Percentiles rank a stretch among this genome's conserved stretches.
Evolutionary conservation across 2,797 vertebrate genomes (phyloP).

Genomic region (Coilia nasus): DNA sequence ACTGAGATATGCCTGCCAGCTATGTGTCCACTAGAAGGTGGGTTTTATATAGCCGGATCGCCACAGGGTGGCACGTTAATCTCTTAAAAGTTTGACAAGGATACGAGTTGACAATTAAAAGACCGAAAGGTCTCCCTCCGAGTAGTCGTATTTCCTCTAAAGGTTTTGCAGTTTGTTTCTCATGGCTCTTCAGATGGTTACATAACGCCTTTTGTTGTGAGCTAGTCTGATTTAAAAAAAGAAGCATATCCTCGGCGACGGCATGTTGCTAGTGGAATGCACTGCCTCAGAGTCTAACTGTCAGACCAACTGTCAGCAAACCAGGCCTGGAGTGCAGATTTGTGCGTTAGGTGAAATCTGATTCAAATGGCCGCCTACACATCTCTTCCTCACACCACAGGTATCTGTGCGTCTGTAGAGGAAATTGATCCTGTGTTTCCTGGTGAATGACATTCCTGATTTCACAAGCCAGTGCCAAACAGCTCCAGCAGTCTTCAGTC

Average conservation of each 20-base stretch:
- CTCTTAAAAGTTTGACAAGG: neutral
- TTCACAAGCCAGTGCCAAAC: neutral
- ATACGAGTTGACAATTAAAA: neutral
- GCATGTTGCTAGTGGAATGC: neutral
- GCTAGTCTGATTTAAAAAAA: neutral
- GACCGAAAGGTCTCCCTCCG: neutral
- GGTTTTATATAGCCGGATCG: neutral
- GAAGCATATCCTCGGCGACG: neutral
- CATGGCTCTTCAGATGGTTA: constrained; percentile 36
- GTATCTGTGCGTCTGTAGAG: neutral
- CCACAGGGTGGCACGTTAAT: neutral
- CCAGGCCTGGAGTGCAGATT: neutral
- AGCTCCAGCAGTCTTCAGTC: no score
- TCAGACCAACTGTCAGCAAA: neutral
- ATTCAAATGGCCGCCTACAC: neutral
- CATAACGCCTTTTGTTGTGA: constrained; percentile 3
- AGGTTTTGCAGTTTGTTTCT: constrained; percentile 6
- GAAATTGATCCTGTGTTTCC: neutral
- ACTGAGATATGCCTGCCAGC: neutral
- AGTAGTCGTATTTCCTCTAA: constrained; percentile 24
- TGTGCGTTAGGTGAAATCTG: neutral
- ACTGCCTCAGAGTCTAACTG: neutral
- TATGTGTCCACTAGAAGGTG: neutral
- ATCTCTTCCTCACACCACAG: neutral
- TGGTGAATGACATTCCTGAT: neutral